These are phyloP conservation scores for Zosterops japonicus DNA, from an alignment of 2,113 vertebrate genomes.

Conservation along the genomic window DNA sequence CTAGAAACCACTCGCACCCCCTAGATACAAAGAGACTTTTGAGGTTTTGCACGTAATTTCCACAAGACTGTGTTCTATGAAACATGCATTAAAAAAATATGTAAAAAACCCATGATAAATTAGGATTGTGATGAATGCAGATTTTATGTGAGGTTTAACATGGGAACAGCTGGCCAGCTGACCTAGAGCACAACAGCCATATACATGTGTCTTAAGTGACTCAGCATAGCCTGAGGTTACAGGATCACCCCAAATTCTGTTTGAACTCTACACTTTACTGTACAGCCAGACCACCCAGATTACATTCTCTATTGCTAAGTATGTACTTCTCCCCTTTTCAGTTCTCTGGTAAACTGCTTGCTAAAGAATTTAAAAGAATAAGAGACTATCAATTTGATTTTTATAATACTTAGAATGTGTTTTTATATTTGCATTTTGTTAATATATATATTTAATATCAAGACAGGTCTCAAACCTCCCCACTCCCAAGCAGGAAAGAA, in stretches of 20 bases:
- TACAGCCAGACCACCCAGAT: background rate
- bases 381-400: background rate
- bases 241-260: background rate
- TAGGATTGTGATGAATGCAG: background rate
- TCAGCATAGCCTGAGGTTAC: background rate
- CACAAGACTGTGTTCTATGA: background rate
- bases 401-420: background rate
- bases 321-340: background rate
- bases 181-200: background rate
- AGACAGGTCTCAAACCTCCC: accelerated
- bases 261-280: background rate
- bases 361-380: background rate
- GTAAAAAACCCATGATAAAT: accelerated
- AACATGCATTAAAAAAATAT: background rate
- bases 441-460: background rate
- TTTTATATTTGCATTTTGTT: background rate
- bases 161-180: background rate
- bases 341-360: background rate
- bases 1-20: background rate
- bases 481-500: background rate
- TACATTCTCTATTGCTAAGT: background rate
- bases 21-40: background rate
- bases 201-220: background rate
- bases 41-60: background rate
- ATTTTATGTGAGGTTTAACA: background rate